phyloP scores from a whole-genome alignment of 1,140 invertebrate species.

The Odontomachus brunneus region DNA sequence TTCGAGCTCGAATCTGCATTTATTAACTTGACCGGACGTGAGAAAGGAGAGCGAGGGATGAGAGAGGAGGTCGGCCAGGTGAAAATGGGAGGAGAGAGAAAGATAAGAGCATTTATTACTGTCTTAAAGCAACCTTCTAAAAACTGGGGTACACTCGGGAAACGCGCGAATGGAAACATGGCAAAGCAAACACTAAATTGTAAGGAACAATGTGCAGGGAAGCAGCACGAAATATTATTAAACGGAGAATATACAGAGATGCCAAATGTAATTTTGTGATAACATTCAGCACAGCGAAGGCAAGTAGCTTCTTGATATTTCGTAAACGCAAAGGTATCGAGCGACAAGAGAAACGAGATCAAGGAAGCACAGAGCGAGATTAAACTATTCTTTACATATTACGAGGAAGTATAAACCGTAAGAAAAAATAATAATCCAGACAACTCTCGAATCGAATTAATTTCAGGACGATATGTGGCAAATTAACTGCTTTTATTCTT shows the following conservation, averaged over 20 bases:
- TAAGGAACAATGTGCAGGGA: not conserved
- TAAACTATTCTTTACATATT: too few species aligned
- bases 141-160: not conserved
- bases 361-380: too few species aligned
- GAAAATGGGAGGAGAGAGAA: conserved; percentile 2
- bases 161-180: not conserved
- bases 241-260: not conserved
- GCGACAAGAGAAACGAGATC: too few species aligned
- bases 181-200: not conserved
- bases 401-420: too few species aligned
- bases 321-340: too few species aligned
- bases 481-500: too few species aligned
- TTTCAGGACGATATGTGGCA: too few species aligned
- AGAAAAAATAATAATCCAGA: too few species aligned
- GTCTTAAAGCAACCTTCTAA: conserved; percentile 15
- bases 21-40: conserved; percentile 45
- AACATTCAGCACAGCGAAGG: too few species aligned
- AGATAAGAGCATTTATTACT: conserved; percentile 6
- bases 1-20: conserved; percentile 56
- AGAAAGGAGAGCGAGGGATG: conserved; percentile 22
- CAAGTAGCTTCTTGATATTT: too few species aligned
- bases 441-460: too few species aligned
- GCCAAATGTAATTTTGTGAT: too few species aligned
- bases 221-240: not conserved
- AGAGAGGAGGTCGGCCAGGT: conserved; percentile 7